Conservation (phyloP, 2,113 vertebrate genomes). For the Pungitius pungitius region DNA sequence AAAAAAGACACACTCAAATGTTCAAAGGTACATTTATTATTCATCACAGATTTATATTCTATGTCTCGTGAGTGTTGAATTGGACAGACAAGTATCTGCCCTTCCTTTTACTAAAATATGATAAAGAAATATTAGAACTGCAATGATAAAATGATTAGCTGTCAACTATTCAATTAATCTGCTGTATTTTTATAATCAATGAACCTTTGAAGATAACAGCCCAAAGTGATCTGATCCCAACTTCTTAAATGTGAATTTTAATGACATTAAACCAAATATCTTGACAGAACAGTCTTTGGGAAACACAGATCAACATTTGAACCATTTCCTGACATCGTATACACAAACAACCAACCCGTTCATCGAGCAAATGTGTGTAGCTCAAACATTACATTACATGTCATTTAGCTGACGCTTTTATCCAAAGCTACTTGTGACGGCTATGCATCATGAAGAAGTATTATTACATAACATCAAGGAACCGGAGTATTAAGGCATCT, state of each 20-base stretch:
- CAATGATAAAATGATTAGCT: not conserved
- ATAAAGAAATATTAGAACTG: not conserved
- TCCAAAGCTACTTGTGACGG: conserved; percentile 20
- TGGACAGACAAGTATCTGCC: conserved; percentile 45
- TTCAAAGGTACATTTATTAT: conserved; percentile 8
- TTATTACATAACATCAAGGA: conserved; percentile 56
- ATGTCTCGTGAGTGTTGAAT: conserved; percentile 7
- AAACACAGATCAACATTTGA: not conserved
- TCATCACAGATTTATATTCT: not conserved
- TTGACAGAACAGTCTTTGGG: not conserved
- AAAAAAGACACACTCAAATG: conserved; percentile 12
- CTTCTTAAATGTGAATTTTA: not conserved
- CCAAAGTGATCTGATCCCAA: not conserved
- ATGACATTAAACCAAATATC: not conserved
- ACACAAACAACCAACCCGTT: not conserved
- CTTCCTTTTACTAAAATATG: conserved; percentile 47
- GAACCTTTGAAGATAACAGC: not conserved
- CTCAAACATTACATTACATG: too few species aligned
- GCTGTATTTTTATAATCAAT: not conserved
- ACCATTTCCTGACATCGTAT: not conserved
- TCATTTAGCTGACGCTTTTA: too few species aligned
- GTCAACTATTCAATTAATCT: not conserved
- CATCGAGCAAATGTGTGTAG: not conserved
- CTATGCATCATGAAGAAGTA: conserved; percentile 43
- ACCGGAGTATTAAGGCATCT: conserved; percentile 56